These are phyloP conservation scores for Egretta garzetta DNA, from an alignment of 2,113 vertebrate species.

Conservation along the genomic window DNA sequence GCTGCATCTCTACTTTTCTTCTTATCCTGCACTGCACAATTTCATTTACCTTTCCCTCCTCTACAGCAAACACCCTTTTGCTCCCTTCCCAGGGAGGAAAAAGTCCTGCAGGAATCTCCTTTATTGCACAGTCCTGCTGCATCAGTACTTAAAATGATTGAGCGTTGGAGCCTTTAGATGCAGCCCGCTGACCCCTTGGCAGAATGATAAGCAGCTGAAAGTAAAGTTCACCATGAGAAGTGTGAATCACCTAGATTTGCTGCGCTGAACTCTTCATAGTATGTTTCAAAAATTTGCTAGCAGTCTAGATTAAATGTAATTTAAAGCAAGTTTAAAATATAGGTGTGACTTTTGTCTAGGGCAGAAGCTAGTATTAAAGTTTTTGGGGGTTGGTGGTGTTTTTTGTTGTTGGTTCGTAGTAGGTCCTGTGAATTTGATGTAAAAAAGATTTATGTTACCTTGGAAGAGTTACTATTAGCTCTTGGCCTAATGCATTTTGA, in stretches of 20 bases:
- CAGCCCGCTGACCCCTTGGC: not conserved
- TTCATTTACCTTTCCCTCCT: not conserved
- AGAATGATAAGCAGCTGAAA: not conserved
- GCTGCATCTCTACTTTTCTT: not conserved
- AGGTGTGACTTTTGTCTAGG: not conserved
- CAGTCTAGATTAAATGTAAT: not conserved
- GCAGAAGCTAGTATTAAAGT: not conserved
- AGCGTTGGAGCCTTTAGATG: not conserved
- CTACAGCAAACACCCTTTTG: not conserved
- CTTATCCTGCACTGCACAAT: not conserved
- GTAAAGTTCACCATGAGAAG: not conserved
- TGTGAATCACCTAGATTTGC: not conserved
- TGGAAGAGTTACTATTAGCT: not conserved
- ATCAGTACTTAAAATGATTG: rapidly evolving
- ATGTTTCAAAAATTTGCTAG: not conserved
- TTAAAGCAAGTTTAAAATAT: not conserved
- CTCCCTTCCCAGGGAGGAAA: too few relatives aligned
- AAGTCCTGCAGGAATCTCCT: not conserved
- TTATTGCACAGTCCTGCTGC: not conserved
- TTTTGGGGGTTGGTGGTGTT: not conserved
- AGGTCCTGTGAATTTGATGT: not conserved
- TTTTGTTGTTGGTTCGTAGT: not conserved
- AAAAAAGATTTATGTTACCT: not conserved
- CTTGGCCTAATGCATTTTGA: not conserved
- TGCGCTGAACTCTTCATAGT: not conserved